Percentiles rank a stretch among this genome's conserved stretches.
These are phyloP conservation scores for Bettongia penicillata DNA, from an alignment of 2,113 vertebrate species.

Conservation along the genomic window DNA sequence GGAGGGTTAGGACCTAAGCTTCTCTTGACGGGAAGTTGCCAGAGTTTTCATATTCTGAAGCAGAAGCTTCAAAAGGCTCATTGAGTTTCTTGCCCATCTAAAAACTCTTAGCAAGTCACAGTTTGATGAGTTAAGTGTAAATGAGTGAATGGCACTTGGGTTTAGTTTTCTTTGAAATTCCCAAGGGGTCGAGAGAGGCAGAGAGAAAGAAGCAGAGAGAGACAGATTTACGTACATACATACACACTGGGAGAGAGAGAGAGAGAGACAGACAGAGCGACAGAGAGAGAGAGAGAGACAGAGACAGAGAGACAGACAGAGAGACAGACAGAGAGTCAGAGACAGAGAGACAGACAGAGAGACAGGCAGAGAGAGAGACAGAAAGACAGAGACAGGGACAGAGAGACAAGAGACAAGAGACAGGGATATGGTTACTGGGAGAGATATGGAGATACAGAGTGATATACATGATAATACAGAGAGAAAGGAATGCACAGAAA, in stretches of 20 bases:
- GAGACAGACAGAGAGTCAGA: no score
- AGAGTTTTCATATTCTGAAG: not conserved
- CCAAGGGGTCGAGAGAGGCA: not conserved
- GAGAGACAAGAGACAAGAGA: no score
- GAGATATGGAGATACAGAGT: no score
- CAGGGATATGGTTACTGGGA: no score
- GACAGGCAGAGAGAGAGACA: no score
- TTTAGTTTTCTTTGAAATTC: not conserved
- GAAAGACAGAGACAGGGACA: no score
- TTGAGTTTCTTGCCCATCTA: not conserved
- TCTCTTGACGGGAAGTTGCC: not conserved
- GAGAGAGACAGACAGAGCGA: not conserved
- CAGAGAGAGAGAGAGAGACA: no score
- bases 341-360: not conserved
- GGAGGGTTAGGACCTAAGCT: not conserved
- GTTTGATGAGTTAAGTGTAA: not conserved
- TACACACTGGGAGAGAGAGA: not conserved
- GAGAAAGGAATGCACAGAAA: no score
- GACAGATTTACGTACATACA: no score
- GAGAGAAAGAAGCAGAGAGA: not conserved
- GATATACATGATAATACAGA: no score
- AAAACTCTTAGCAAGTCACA: not conserved
- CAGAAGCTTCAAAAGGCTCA: not conserved
- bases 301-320: not conserved
- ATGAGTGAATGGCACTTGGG: not conserved